These are phyloP conservation scores for Muscina levida DNA, from an alignment of 2,888 invertebrate species.

Conservation along the genomic window DNA sequence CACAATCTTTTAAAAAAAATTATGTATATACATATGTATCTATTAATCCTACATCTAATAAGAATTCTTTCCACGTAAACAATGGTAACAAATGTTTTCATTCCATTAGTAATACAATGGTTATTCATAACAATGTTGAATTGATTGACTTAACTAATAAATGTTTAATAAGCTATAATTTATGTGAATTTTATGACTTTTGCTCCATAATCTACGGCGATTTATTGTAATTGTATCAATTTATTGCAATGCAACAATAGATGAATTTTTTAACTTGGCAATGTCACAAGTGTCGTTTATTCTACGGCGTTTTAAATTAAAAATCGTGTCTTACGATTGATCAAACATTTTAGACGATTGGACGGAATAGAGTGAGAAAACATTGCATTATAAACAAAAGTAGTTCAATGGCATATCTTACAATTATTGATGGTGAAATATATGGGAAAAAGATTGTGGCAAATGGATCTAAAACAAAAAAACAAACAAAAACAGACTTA, in stretches of 20 bases:
- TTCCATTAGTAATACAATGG: too few relatives aligned
- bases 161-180: not conserved
- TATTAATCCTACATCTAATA: too few relatives aligned
- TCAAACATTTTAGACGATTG: conserved; percentile 8
- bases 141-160: too few relatives aligned
- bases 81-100: too few relatives aligned
- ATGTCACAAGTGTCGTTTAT: conserved; percentile 59
- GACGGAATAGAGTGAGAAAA: conserved; percentile 34
- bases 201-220: conserved; percentile 37
- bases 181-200: conserved; percentile 9
- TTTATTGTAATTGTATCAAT: conserved; percentile 2
- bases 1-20: too few relatives aligned
- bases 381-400: conserved; percentile 47
- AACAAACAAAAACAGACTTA: too few relatives aligned
- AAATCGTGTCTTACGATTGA: conserved; percentile 54
- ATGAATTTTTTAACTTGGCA: conserved; percentile 13
- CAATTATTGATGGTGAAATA: not conserved
- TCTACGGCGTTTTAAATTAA: conserved; percentile 57
- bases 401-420: conserved; percentile 56
- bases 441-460: too few relatives aligned
- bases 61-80: too few relatives aligned
- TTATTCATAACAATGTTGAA: too few relatives aligned
- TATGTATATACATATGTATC: too few relatives aligned
- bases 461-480: too few relatives aligned
- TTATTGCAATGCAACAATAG: conserved; percentile 39